Evolutionary conservation across 1,140 invertebrate species (phyloP), one percentile per base, ranked within the genome.

Genomic region (Xylocopa sonorina): DNA sequence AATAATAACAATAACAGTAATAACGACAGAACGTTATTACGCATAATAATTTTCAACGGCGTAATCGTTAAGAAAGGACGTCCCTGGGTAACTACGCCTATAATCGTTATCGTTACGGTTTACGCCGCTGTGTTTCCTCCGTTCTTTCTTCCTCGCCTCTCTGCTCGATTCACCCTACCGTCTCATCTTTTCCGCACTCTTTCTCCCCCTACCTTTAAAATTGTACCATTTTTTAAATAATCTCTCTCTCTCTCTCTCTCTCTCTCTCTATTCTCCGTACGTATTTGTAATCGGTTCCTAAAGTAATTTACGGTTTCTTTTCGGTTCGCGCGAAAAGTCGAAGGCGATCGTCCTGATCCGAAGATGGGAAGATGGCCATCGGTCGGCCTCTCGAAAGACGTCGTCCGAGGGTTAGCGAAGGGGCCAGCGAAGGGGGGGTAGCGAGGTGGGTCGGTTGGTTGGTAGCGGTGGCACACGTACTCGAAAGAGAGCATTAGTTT

Each of bases 101-200:
- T 93, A 93, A 92, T 92, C 92, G 91, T 93, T 93, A 93, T 92
- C 92, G 92, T 93, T 92, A 92, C 92, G 91, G 90, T 92, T 92
- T 93, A 93, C 91, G 91, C 90, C 86, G 86, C 84, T 73, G 74
- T 82, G 83, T 81, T 88, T 81, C 86, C 80, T 76, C 67, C 80
- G 51, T 63, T 79, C 73, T 74, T 71, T 57, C 74, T 76, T 73
- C 60, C 71, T 53, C 60, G 48, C 73, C 66, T 63, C 51, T 12
- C 51, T 68, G 1, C 55, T 51, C 57, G 7, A 21, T 58, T 12
- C 34, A 58, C 21, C n/a, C 68, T 48, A n/a, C 62, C 34, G 24
- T 76, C 29, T 48, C 53, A 27, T 51, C 41, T 71, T 64, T 34
- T 16, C 21, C 60, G n/a, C 21, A 24, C 51, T 57, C 72, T 29